These are phyloP conservation scores for Grantiella picta DNA, from an alignment of 2,113 vertebrate genomes.

Conservation along the genomic window DNA sequence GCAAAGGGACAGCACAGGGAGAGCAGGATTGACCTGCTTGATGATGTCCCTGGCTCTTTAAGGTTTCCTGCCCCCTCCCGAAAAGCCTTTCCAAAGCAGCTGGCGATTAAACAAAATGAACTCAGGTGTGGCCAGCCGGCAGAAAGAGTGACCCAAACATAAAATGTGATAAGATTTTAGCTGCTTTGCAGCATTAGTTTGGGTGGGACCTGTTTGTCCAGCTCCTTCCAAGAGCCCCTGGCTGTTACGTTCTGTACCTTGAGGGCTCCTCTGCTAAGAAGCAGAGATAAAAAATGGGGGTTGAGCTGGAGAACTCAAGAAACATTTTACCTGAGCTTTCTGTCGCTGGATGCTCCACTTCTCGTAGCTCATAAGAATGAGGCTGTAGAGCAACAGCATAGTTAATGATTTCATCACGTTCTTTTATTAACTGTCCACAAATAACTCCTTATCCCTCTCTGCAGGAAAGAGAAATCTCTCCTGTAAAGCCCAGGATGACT, in stretches of 20 bases:
- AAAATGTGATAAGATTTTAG: neutral
- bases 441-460: neutral
- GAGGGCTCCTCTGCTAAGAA: neutral
- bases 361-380: neutral
- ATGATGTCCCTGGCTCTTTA: neutral
- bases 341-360: neutral
- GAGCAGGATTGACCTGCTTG: neutral
- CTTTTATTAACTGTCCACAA: neutral
- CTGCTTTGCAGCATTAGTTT: neutral
- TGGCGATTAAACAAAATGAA: neutral
- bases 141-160: neutral
- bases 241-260: neutral
- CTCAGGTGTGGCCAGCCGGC: neutral
- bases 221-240: neutral
- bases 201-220: neutral
- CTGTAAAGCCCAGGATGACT: neutral
- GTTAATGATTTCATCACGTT: neutral
- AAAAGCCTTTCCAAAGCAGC: neutral
- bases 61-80: neutral
- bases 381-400: neutral
- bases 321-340: neutral
- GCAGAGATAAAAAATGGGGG: neutral
- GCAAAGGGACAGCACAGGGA: accelerated
- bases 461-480: neutral
- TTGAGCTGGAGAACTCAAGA: neutral